Evolutionary conservation across 2,113 vertebrate species (phyloP), one percentile per base, ranked within the genome.

Genomic region (Mormyrus iriodes): DNA sequence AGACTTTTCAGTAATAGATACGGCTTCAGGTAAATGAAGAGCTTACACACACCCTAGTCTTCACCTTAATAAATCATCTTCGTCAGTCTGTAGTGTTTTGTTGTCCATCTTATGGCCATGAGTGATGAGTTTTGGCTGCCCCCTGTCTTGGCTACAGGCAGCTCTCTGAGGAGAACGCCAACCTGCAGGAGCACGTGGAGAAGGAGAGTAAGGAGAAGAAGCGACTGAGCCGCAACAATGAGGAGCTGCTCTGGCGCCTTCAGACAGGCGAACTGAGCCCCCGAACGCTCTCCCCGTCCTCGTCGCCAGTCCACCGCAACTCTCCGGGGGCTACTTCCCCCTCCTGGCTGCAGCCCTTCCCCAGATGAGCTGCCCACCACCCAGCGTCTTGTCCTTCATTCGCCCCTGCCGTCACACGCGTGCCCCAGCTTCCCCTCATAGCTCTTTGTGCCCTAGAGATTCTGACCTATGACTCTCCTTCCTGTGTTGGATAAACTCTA

Each of bases 201-300:
- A 99, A 98, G 90, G 98, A 99, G 94, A 96, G 94, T 91, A 96
- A 96, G 7, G 98, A 99, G 93, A 99, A 99, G 95, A 99, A 99
- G 94, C 95, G 98, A 17, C 92, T 99, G 91, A 99, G 98, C 90
- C 96, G 96, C 24, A 99, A 98, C 91, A 99, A 99, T 0, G 98
- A 99, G 91, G 98, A 99, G 95, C 95, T 99, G 53, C 96, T 99
- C 79, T 99, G 98, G 98, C 98, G 97, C 82, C 97, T 99, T 31
- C 98, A 99, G 93, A 97, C 97, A 1, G 94, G 95, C 35, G 96
- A 97, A 8, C 94, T 94, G 58, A 99, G 97, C 92, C 98, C 98
- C 55, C 97, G 97, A 89, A 94, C 97, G 82, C 85, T 86, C 49
- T 97, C 97, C 1, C 96, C 97, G 0, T 91, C 96, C 0, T 95